A percentile compares a stretch with the other conserved stretches of the same genome.
These are phyloP conservation scores for Caenorhabditis angaria DNA, from an alignment of 2,888 invertebrate genomes.

Conservation along the genomic window DNA sequence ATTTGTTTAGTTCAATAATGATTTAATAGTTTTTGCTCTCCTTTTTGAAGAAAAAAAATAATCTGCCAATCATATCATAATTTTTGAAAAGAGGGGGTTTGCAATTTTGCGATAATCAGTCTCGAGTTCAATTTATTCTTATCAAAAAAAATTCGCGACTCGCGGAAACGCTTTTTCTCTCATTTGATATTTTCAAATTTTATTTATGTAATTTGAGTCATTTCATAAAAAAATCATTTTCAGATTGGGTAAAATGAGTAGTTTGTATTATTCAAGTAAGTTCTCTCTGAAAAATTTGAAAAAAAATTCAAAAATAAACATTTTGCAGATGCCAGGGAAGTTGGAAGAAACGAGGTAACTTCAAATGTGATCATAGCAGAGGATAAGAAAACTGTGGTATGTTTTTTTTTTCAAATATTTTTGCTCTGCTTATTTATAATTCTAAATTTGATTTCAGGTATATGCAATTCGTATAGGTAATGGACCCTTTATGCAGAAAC, in stretches of 20 bases:
- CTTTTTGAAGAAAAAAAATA: too few relatives aligned
- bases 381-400: slow-evolving; percentile 48
- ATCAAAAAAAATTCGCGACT: neutral
- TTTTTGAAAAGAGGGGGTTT: neutral
- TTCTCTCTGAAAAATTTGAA: slow-evolving; percentile 1
- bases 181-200: neutral
- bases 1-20: neutral
- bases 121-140: neutral
- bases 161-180: neutral
- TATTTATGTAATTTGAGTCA: neutral
- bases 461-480: slow-evolving; percentile 52
- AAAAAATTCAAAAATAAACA: neutral
- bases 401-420: slow-evolving; percentile 7
- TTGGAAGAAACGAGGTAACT: slow-evolving; percentile 25
- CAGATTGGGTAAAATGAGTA: slow-evolving; percentile 9
- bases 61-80: neutral
- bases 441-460: slow-evolving; percentile 36
- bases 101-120: slow-evolving; percentile 1
- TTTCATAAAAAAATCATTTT: neutral
- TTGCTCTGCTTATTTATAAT: neutral
- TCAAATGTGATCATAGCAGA: slow-evolving; percentile 42
- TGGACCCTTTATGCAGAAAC: slow-evolving; percentile 51
- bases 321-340: slow-evolving; percentile 28
- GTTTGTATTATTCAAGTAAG: slow-evolving; percentile 25
- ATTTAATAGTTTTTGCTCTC: slow-evolving; percentile 3